phyloP scores from a whole-genome alignment of 2,113 vertebrate species.

The Leptobrachium leishanense region DNA sequence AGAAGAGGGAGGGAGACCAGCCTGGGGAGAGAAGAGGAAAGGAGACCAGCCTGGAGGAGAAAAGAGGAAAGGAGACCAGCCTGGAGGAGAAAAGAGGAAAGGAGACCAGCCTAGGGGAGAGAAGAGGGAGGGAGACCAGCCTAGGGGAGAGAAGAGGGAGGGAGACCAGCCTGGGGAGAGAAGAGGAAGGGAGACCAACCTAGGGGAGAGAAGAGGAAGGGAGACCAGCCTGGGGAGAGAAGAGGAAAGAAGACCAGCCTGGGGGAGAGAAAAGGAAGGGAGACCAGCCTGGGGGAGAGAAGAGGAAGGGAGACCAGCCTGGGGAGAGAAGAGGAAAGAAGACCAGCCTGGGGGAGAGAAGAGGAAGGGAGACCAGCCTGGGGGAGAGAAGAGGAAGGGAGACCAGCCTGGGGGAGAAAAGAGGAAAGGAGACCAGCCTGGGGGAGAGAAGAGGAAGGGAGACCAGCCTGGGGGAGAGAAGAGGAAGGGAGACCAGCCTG shows the following conservation, averaged over 20 bases:
- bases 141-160: neutral
- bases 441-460: slow-evolving; percentile 1
- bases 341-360: slow-evolving; percentile 1
- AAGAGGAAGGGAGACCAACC: neutral
- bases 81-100: slow-evolving; percentile 1
- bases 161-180: slow-evolving; percentile 12
- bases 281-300: neutral
- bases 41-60: slow-evolving; percentile 19
- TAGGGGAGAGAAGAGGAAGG: neutral
- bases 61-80: accelerated
- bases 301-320: no score
- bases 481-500: neutral
- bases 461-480: slow-evolving; percentile 17
- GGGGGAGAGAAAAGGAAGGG: neutral
- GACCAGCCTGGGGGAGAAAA: neutral
- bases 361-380: no score
- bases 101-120: slow-evolving; percentile 1
- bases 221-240: neutral
- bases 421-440: neutral
- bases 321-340: neutral
- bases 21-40: slow-evolving; percentile 21
- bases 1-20: slow-evolving; percentile 9
- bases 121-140: neutral
- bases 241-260: neutral
- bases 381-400: slow-evolving; percentile 1